Percentiles rank a stretch among this genome's conserved stretches.
Conservation (phyloP, 2,797 vertebrate genomes). For the Sebastes taczanowskii region DNA sequence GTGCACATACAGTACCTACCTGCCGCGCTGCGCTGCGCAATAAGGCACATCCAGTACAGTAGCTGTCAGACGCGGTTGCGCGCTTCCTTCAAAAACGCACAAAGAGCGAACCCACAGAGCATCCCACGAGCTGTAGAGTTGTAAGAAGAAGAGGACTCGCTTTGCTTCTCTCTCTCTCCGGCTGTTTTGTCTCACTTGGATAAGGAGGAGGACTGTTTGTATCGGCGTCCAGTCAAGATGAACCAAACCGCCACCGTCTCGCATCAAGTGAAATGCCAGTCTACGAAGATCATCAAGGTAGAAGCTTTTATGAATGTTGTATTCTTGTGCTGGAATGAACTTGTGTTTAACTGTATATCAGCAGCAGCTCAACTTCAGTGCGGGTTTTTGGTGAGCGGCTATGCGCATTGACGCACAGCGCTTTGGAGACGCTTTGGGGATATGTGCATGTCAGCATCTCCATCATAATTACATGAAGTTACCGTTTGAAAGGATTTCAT, state of each 20-base stretch:
- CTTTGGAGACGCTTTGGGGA: slow-evolving; percentile 34
- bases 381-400: neutral
- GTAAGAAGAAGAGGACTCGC: neutral
- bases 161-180: slow-evolving; percentile 2
- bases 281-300: slow-evolving; percentile 90
- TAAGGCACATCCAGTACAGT: slow-evolving; percentile 1
- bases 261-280: slow-evolving; percentile 92
- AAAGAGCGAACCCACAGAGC: slow-evolving; percentile 7
- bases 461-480: neutral
- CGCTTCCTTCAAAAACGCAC: slow-evolving; percentile 18
- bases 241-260: slow-evolving; percentile 94
- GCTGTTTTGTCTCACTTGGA: slow-evolving; percentile 44
- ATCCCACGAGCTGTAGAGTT: slow-evolving; percentile 8
- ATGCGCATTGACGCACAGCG: slow-evolving; percentile 66
- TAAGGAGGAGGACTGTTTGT: slow-evolving; percentile 20
- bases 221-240: slow-evolving; percentile 82
- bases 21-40: slow-evolving; percentile 5
- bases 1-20: slow-evolving; percentile 7
- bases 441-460: neutral
- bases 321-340: neutral
- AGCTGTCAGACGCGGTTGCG: slow-evolving; percentile 52
- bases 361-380: slow-evolving; percentile 41
- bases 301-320: neutral
- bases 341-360: neutral
- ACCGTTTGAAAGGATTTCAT: neutral